Base-by-base conservation (phyloP, 1,140 invertebrate genomes). In the Oncopodura yosiiana region DNA sequence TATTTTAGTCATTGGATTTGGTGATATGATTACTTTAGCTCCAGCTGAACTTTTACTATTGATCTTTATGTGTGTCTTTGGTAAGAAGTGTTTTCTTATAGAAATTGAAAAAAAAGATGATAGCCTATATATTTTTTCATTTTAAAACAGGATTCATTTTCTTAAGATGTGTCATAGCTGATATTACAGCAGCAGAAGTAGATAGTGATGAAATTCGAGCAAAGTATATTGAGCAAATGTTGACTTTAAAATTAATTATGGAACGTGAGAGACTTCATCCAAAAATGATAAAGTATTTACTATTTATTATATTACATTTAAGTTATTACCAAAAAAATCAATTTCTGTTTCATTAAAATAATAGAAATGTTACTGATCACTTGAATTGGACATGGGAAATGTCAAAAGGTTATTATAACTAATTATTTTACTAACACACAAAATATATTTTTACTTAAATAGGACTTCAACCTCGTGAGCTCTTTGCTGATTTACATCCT, bases 141-240 rank as follows among this genome's bases (percentile, higher is more conserved):
- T 41, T 37, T 52, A 30, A 29, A 14, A 23, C 27, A 61, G 60
- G 60, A 19, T 61, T 57, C 18, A 39, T 58, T n/a, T 44, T 58
- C 19, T 32, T 58, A 29, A 46, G 50, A 24, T 58, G 60, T 34
- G 32, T 62, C 11, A 42, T 59, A 16, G 52, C 60, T 23, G 57
- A 63, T 38, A 59, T 63, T 12, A 63, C 61, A 5, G 60, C 56
- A 9, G 52, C 60, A 3, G 52, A 54, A 39, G 56, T 62, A 1
- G 60, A 62, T 44, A 58, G 36, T 44, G 60, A 62, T 39, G 56
- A 58, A 41, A 52, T 49, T 14, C 52, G 60, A 8, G 48, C 52
- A n/a, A 32, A 42, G 2, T 62, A 37, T 37, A 36, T 49, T 23
- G 56, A 62, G 19, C 16, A 37, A 16, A 32, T 62, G 19, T 37